Percentiles rank a stretch among this genome's conserved stretches.
Evolutionary conservation across 2,797 vertebrate genomes (phyloP).

Genomic region (Danionella dracula): DNA sequence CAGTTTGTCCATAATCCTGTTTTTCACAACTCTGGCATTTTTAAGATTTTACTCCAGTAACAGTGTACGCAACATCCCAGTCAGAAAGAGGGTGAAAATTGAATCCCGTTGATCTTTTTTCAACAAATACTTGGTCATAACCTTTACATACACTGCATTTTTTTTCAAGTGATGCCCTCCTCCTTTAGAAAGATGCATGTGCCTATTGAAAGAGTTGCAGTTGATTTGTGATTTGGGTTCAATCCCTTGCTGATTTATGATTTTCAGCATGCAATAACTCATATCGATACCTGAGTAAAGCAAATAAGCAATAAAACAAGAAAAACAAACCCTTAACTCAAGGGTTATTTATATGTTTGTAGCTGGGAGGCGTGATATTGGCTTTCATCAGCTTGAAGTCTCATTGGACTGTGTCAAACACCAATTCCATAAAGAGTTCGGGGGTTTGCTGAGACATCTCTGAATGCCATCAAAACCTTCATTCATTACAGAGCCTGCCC

Average conservation of each 20-base stretch:
- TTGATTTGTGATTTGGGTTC: too few species aligned
- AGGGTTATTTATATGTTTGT: conserved; percentile 23
- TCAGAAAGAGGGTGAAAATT: too few species aligned
- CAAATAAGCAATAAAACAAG: conserved; percentile 28
- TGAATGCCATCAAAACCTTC: conserved; percentile 31
- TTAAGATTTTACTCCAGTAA: too few species aligned
- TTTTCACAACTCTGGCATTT: too few species aligned
- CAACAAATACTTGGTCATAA: too few species aligned
- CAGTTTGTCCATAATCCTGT: too few species aligned
- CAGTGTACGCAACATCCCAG: too few species aligned
- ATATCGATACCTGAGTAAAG: background rate
- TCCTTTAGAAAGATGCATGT: too few species aligned
- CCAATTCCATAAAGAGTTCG: conserved; percentile 36
- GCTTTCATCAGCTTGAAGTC: conserved; percentile 26
- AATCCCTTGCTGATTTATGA: background rate
- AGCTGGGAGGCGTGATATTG: conserved; percentile 11
- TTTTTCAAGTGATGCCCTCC: too few species aligned
- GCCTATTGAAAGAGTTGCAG: too few species aligned
- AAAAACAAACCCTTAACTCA: conserved; percentile 25
- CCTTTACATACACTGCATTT: too few species aligned
- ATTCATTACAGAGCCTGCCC: conserved; percentile 1
- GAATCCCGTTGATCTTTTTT: too few species aligned
- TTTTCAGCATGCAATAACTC: background rate
- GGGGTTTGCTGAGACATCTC: conserved; percentile 34
- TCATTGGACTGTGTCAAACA: conserved; percentile 26